Evolutionary conservation across 2,113 vertebrate species (phyloP), one percentile per base, ranked within the genome.

Genomic region (Odocoileus virginianus): DNA sequence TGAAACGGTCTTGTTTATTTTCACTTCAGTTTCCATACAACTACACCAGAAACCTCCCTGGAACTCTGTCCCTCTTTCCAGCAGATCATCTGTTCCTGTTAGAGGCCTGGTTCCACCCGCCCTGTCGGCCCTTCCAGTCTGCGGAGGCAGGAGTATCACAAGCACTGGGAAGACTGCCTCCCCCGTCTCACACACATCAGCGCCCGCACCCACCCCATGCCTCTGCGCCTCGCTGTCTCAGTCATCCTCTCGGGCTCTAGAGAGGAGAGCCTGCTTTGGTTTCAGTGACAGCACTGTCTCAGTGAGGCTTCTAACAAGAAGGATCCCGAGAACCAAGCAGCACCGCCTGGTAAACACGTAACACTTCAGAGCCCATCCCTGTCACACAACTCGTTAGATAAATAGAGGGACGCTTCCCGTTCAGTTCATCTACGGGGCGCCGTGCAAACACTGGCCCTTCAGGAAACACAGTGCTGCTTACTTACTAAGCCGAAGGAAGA

Each of bases 341-440:
- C 40, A 58, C 14, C 60, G 40, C 55, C 55, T 28, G 21, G n/a
- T 11, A n/a, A 81, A 8, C 55, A 74, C 27, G 7, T 0, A 23
- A 87, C 19, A 10, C 47, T 36, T 40, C 1, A 58, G 33, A 61
- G 2, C 33, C 30, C 45, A 47, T 61, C 23, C 43, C 5, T 2
- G 54, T 23, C 43, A 25, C 15, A 9, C 7, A 13, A 12, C 1
- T 11, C 15, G 2, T 61, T 43, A 17, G 9, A 36, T 0, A 19
- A 9, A 16, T 0, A 25, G 55, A 23, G 58, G 7, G 52, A 13
- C 25, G 2, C 52, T n/a, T 23, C 5, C 57, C 3, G 5, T 3
- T 21, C 1, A 16, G 1, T 79, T 55, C 52, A 2, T 27, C 12
- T 6, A 5, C 1, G 0, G 45, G 9, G 28, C 1, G 40, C 33